Conservation (phyloP, 1,140 invertebrate species). For the Sweltsa coloradensis region DNA sequence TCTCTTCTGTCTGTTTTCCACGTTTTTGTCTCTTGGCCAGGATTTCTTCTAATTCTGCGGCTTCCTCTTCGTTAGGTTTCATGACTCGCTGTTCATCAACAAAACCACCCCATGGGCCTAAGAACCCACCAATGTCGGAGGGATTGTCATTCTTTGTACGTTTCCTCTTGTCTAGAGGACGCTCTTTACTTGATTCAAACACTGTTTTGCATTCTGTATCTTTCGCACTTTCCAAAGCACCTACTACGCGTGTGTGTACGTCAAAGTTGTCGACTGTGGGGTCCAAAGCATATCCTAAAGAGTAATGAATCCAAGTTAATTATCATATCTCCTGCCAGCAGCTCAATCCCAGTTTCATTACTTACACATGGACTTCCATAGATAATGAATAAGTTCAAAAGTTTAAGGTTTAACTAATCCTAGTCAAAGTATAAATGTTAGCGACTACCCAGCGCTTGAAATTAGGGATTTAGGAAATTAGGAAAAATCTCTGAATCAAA, state of each 20-base stretch:
- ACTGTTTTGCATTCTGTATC: conserved; percentile 67
- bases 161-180: conserved; percentile 77
- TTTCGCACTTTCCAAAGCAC: conserved; percentile 45
- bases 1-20: conserved; percentile 75
- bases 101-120: conserved; percentile 95
- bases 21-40: conserved; percentile 82
- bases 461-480: too few relatives aligned
- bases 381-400: too few relatives aligned
- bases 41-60: conserved; percentile 87
- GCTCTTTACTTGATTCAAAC: conserved; percentile 67
- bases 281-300: conserved; percentile 82
- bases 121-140: conserved; percentile 84
- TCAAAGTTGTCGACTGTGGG: conserved; percentile 65
- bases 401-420: too few relatives aligned
- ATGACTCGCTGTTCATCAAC: conserved; percentile 78
- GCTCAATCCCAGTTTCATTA: too few relatives aligned
- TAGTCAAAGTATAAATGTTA: too few relatives aligned
- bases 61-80: conserved; percentile 85
- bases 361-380: too few relatives aligned
- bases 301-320: conserved; percentile 9
- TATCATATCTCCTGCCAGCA: neutral
- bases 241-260: conserved; percentile 53
- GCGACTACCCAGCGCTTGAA: too few relatives aligned
- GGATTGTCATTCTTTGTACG: conserved; percentile 82
- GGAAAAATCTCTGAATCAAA: too few relatives aligned